A percentile compares a stretch with the other conserved stretches of the same genome.
Evolutionary conservation across 1,140 invertebrate species (phyloP).

Genomic region (Drosophila obscura): DNA sequence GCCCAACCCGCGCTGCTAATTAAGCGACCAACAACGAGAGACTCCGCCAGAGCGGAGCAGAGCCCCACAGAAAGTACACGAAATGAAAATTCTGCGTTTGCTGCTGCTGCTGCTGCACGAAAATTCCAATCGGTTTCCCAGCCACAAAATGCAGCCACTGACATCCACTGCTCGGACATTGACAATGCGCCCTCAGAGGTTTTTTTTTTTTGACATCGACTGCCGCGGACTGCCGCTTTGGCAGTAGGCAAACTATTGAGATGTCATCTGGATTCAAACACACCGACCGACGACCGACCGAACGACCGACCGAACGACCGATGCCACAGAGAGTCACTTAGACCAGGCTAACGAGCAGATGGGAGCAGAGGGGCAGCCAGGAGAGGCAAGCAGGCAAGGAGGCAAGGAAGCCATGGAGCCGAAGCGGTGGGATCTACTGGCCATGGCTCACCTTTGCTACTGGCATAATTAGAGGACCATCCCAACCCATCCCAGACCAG

Average conservation of each 20-base stretch:
- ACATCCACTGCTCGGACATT: conserved; percentile 69
- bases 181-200: conserved; percentile 72
- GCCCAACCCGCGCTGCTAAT: conserved; percentile 61
- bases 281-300: conserved; percentile 41
- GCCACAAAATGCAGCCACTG: conserved; percentile 30
- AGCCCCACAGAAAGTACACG: conserved; percentile 23
- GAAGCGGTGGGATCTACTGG: not conserved
- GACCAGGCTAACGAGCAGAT: conserved; percentile 47
- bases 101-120: conserved; percentile 36
- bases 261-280: conserved; percentile 74
- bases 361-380: conserved; percentile 30
- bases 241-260: conserved; percentile 69
- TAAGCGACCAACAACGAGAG: conserved; percentile 69
- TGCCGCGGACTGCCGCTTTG: conserved; percentile 27
- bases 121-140: conserved; percentile 51
- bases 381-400: not conserved
- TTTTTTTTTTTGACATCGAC: conserved; percentile 59
- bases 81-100: conserved; percentile 61
- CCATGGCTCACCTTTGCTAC: conserved; percentile 29
- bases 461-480: conserved; percentile 71
- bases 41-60: no score
- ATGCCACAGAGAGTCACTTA: no score
- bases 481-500: not conserved
- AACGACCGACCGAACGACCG: not conserved
- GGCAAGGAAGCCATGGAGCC: not conserved